These are phyloP conservation scores for Spilarctia lutea DNA, from an alignment of 2,888 invertebrate species.

Conservation along the genomic window DNA sequence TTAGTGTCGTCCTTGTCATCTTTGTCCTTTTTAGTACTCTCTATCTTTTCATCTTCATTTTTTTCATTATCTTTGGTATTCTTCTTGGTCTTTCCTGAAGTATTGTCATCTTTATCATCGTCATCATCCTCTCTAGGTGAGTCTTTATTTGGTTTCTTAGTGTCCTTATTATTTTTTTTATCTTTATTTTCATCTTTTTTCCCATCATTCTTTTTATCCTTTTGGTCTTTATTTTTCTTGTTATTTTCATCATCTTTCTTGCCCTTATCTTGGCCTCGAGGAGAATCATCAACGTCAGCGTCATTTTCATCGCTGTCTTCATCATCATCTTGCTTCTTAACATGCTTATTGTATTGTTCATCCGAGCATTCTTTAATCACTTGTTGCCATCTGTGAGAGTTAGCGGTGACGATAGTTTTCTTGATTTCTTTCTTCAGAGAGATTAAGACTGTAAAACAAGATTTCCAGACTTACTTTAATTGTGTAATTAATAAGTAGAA, in stretches of 20 bases:
- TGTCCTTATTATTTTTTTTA: too few species aligned
- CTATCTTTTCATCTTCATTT: too few species aligned
- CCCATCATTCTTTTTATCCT: too few species aligned
- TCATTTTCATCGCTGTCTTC: neutral
- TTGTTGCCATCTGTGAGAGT: neutral
- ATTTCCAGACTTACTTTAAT: neutral
- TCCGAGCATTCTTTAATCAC: neutral
- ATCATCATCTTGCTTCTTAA: neutral
- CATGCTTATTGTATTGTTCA: neutral
- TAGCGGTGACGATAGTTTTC: neutral
- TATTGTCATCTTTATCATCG: too few species aligned
- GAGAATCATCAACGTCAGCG: neutral
- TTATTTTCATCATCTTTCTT: neutral
- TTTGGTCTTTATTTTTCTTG: neutral
- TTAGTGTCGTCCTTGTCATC: neutral
- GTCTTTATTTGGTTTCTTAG: too few species aligned
- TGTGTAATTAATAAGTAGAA: neutral
- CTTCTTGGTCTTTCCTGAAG: too few species aligned
- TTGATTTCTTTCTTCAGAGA: neutral
- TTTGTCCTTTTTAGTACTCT: too few species aligned
- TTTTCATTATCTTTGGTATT: too few species aligned
- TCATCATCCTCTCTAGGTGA: too few species aligned
- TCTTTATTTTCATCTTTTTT: too few species aligned
- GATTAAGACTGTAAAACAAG: neutral
- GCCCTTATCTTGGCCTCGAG: neutral